phyloP scores from a whole-genome alignment of 1,140 invertebrate species.

The Procambarus virginalis region DNA sequence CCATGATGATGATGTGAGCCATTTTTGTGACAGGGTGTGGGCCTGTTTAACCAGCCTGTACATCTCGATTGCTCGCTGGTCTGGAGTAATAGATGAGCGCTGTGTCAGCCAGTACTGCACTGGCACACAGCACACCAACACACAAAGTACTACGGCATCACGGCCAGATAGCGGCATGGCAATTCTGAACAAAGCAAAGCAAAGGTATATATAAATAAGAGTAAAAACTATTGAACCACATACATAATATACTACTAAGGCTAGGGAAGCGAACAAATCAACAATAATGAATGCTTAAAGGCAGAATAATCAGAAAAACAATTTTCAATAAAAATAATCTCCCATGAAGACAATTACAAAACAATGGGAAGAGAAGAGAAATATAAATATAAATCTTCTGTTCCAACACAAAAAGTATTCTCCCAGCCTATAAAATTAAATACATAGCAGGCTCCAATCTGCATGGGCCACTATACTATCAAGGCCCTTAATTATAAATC shows the following conservation, averaged over 20 bases:
- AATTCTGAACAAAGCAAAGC: background rate
- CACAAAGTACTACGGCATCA: slow-evolving; percentile 48
- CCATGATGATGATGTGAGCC: slow-evolving; percentile 29
- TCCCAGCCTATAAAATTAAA: too few species aligned
- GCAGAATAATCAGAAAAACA: too few species aligned
- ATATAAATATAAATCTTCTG: too few species aligned
- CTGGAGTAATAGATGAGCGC: slow-evolving; percentile 19
- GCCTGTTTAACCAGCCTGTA: slow-evolving; percentile 18
- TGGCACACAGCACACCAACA: slow-evolving; percentile 56
- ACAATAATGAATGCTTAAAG: too few species aligned
- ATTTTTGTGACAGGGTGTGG: background rate
- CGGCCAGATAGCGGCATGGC: slow-evolving; percentile 43
- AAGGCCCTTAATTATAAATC: too few species aligned
- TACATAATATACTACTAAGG: background rate
- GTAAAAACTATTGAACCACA: background rate
- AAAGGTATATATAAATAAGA: background rate
- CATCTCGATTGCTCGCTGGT: slow-evolving; percentile 24
- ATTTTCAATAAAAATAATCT: too few species aligned
- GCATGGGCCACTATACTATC: too few species aligned
- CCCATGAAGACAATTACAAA: too few species aligned
- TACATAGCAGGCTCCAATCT: too few species aligned
- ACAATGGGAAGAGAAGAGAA: too few species aligned
- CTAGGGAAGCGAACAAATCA: background rate
- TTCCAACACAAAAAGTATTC: too few species aligned
- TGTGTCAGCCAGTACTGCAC: slow-evolving; percentile 57